phyloP scores from a whole-genome alignment of 2,113 vertebrate genomes.

The Pyrgilauda ruficollis region DNA sequence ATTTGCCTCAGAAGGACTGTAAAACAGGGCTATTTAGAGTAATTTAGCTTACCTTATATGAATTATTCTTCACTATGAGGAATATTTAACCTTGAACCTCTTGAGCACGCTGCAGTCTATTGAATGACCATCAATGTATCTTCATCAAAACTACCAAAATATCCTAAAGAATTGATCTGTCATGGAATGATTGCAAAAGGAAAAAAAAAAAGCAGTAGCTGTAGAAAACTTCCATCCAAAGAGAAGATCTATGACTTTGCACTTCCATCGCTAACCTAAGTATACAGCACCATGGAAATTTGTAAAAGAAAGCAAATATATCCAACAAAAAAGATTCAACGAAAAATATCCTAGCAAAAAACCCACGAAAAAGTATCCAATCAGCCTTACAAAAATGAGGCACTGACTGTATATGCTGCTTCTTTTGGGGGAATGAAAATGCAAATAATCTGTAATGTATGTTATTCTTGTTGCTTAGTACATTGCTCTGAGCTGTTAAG shows the following conservation, averaged over 20 bases:
- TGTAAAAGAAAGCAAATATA: background rate
- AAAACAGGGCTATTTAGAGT: background rate
- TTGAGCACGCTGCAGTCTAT: background rate
- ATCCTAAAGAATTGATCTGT: background rate
- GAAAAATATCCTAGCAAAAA: background rate
- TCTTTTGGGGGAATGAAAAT: background rate
- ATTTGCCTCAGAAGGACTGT: background rate
- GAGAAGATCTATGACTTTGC: background rate
- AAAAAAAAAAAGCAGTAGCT: background rate
- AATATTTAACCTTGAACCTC: background rate
- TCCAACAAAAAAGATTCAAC: background rate
- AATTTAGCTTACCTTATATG: background rate
- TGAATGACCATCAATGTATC: background rate
- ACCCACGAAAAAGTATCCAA: background rate
- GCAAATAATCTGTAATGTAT: background rate
- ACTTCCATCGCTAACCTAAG: background rate
- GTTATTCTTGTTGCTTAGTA: background rate
- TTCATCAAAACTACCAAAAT: background rate
- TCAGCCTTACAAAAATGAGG: background rate
- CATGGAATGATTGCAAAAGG: background rate
- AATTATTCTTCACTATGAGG: background rate
- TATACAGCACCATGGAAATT: background rate
- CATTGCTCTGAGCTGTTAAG: background rate
- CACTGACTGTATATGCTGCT: background rate
- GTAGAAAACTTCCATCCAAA: background rate